A percentile compares a stretch with the other conserved stretches of the same genome.
Evolutionary conservation across 2,797 vertebrate genomes (phyloP).

Genomic region (Austrolebias charrua): DNA sequence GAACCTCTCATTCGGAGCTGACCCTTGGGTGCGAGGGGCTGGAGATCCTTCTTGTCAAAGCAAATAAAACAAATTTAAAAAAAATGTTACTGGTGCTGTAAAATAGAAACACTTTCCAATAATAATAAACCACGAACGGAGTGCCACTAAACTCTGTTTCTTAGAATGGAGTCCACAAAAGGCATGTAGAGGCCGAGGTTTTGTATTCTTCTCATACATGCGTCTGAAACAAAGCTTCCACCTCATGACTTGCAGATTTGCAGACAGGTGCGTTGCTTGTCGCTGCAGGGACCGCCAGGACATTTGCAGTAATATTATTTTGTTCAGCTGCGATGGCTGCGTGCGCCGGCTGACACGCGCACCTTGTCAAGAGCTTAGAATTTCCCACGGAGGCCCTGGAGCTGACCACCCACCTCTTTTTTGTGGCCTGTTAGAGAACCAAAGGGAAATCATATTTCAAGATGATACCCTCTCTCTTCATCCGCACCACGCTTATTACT

Average conservation of each 20-base stretch:
- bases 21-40: conserved; percentile 38
- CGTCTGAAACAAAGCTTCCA: conserved; percentile 22
- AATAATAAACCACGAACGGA: conserved; percentile 22
- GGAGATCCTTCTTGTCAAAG: background rate
- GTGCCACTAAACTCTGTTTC: conserved; percentile 3
- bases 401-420: conserved; percentile 69
- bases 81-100: background rate
- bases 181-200: conserved; percentile 9
- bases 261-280: conserved; percentile 21
- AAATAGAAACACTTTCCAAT: background rate
- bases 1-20: conserved; percentile 29
- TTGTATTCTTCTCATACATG: conserved; percentile 8
- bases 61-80: background rate
- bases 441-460: conserved; percentile 68
- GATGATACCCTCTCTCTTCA: conserved; percentile 68
- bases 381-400: conserved; percentile 55
- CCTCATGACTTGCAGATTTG: conserved; percentile 31
- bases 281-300: conserved; percentile 35
- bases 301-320: conserved; percentile 48
- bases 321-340: conserved; percentile 38
- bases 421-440: conserved; percentile 62
- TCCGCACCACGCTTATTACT: conserved; percentile 68
- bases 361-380: conserved; percentile 43
- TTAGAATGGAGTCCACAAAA: background rate
- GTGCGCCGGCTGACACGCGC: conserved; percentile 26